Base-by-base conservation (phyloP, 2,113 vertebrate genomes). In the Apus apus region DNA sequence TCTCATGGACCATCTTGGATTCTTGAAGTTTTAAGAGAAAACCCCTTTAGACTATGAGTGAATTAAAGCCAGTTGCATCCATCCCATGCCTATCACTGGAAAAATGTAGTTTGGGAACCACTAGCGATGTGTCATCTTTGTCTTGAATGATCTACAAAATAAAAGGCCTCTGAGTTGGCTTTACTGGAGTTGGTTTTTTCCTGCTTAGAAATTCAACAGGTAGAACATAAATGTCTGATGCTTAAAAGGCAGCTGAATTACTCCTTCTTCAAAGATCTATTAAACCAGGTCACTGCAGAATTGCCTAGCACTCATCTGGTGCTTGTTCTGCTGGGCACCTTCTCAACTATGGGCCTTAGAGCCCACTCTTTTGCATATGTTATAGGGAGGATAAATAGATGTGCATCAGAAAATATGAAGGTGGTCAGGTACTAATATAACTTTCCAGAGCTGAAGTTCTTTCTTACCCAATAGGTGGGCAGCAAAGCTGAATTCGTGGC, bases 261-360 rank as follows among this genome's bases (percentile, higher is more conserved):
- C 15, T 38, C 7, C 21, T 81, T 21, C 8, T 90, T 80, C 30
- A 19, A 64, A 83, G 26, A 32, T 4, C 18, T 14, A 2, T 15
- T 9, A 14, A 67, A 4, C 61, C 16, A 43, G 58, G 43, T 48
- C 36, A n/a, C 21, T 85, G 40, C 14, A 53, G 54, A 50, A 19
- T 15, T 18, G 48, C 20, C 40, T 0, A 0, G 29, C 22, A 32
- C 30, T 60, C 13, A 7, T 23, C 23, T 72, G 16, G 8, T 10
- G 6, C 19, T 56, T 3, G 0, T 62, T 70, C 29, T 88, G 6
- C 32, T 88, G 7, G 4, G 3, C 17, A 22, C 4, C 13, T 58
- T 21, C 60, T 51, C 48, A 27, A 11, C 3, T 13, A 6, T 9
- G n/a, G 40, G 36, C 48, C 46, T 17, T 5, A 54, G 43, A 26